phyloP scores from a whole-genome alignment of 2,888 invertebrate genomes.

The Tanytarsus gracilentus region DNA sequence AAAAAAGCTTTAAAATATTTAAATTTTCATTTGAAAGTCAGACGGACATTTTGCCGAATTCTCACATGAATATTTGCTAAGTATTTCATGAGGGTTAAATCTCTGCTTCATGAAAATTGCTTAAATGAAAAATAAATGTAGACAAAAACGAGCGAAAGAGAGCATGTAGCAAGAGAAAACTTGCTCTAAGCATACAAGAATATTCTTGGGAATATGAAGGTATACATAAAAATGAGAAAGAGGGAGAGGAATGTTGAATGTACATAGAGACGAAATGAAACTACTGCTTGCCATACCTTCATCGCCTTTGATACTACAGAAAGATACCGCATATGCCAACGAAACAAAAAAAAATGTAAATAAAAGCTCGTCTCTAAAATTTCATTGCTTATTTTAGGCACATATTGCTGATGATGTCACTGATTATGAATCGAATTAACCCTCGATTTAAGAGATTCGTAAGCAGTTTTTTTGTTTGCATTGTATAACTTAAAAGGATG shows the following conservation, averaged over 20 bases:
- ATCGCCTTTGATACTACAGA: no score
- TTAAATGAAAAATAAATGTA: slow-evolving; percentile 28
- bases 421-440: no score
- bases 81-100: slow-evolving; percentile 27
- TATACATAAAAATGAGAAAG: no score
- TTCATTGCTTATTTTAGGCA: neutral
- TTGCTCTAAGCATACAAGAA: no score
- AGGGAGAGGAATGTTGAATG: no score
- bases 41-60: neutral
- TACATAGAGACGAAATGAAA: no score
- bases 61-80: neutral
- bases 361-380: neutral
- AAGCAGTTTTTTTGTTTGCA: no score
- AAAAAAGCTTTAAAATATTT: slow-evolving; percentile 2
- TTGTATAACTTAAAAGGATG: no score
- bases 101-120: slow-evolving; percentile 22
- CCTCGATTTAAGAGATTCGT: no score
- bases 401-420: slow-evolving; percentile 1
- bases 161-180: neutral
- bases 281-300: no score
- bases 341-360: neutral
- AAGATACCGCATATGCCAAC: neutral
- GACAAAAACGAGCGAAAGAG: slow-evolving; percentile 15
- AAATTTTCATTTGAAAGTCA: no score
- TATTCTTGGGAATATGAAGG: neutral